Conservation (phyloP, 2,888 invertebrate species). For the Synanthedon myopaeformis region DNA sequence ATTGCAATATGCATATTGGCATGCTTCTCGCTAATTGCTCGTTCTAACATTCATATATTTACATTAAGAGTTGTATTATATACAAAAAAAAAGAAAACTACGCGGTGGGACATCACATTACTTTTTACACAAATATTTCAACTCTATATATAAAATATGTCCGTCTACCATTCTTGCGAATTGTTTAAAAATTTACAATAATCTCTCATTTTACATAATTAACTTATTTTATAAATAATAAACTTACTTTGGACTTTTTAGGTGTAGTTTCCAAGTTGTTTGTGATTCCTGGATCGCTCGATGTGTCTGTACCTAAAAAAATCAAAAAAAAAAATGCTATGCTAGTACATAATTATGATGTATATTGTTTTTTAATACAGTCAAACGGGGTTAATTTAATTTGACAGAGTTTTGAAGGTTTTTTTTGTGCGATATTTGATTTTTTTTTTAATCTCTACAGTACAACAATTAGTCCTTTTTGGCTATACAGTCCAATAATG, state of each 20-base stretch:
- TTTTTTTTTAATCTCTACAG: too few relatives aligned
- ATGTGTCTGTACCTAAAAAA: conserved; percentile 66
- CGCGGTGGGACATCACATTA: conserved; percentile 16
- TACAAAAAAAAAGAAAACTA: conserved; percentile 26
- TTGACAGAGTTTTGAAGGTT: too few relatives aligned
- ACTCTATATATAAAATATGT: conserved; percentile 3
- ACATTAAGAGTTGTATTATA: conserved; percentile 37
- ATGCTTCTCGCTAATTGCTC: conserved; percentile 32
- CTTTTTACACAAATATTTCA: conserved; percentile 4
- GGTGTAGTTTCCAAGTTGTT: conserved; percentile 63
- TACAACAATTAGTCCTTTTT: too few relatives aligned
- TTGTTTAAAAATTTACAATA: neutral
- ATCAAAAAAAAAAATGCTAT: too few relatives aligned
- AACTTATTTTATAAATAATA: neutral
- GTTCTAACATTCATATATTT: conserved; percentile 47
- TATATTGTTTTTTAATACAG: too few relatives aligned
- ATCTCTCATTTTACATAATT: too few relatives aligned
- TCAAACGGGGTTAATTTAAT: too few relatives aligned
- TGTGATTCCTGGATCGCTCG: conserved; percentile 57
- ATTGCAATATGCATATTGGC: conserved; percentile 29
- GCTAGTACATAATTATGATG: too few relatives aligned
- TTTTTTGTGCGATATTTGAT: too few relatives aligned
- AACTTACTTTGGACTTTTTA: conserved; percentile 56
- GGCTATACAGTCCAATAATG: too few relatives aligned
- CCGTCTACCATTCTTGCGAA: conserved; percentile 39